A percentile compares a stretch with the other conserved stretches of the same genome.
Evolutionary conservation across 2,113 vertebrate species (phyloP).

Genomic region (Lipophrys pholis): DNA sequence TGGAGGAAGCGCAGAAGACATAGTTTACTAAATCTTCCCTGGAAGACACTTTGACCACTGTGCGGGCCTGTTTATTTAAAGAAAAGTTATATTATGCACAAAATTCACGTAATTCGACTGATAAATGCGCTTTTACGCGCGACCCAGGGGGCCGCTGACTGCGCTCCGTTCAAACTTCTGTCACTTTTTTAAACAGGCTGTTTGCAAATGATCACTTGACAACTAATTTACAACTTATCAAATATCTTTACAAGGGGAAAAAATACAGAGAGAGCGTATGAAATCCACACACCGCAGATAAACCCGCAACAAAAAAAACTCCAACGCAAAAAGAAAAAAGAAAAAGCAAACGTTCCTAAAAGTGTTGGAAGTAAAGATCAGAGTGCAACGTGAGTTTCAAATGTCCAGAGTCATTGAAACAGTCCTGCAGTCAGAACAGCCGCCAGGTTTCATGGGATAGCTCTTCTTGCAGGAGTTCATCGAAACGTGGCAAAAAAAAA

Average conservation of each 20-base stretch:
- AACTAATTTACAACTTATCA: slow-evolving; percentile 52
- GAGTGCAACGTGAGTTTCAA: slow-evolving; percentile 35
- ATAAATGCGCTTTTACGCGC: slow-evolving; percentile 51
- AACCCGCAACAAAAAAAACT: not conserved
- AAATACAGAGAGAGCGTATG: not conserved
- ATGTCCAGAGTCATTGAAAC: slow-evolving; percentile 39
- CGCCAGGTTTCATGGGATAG: slow-evolving; percentile 51
- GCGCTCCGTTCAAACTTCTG: not conserved
- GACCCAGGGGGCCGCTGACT: not conserved
- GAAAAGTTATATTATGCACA: not conserved
- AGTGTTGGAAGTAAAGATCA: not conserved
- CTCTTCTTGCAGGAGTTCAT: slow-evolving; percentile 63
- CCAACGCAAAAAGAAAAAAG: too few species aligned
- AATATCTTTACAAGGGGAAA: slow-evolving; percentile 19
- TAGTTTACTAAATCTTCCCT: not conserved
- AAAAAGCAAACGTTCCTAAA: too few species aligned
- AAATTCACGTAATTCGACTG: slow-evolving; percentile 27
- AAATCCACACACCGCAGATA: not conserved
- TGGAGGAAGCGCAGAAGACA: not conserved
- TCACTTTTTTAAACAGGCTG: slow-evolving; percentile 26
- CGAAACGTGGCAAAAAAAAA: slow-evolving; percentile 80
- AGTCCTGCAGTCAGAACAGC: slow-evolving; percentile 26
- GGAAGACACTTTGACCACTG: slow-evolving; percentile 1
- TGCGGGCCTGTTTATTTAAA: not conserved
- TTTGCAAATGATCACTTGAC: slow-evolving; percentile 35